A percentile compares a stretch with the other conserved stretches of the same genome.
Evolutionary conservation across 1,140 invertebrate species (phyloP).

Genomic region (Myzus persicae): DNA sequence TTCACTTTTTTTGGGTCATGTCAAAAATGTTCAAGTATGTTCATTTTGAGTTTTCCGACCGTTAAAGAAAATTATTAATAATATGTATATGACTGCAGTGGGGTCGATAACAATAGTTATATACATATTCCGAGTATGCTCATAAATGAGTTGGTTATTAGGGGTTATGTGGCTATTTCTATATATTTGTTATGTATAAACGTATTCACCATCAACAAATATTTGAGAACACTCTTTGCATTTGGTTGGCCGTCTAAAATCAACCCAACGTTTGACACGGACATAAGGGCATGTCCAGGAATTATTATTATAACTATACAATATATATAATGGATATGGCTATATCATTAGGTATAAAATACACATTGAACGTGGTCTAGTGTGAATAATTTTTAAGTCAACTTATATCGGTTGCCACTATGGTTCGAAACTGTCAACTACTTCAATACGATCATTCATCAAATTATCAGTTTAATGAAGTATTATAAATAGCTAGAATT

Average conservation of each 20-base stretch:
- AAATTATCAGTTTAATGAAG: background rate
- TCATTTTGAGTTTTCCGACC: background rate
- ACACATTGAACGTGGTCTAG: background rate
- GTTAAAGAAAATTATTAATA: background rate
- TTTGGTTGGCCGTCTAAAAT: background rate
- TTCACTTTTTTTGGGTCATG: no score
- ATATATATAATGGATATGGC: no score
- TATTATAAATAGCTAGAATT: background rate
- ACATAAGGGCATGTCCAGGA: background rate
- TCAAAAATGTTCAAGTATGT: background rate
- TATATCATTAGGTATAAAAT: no score
- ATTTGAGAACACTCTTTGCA: background rate
- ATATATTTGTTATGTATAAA: background rate
- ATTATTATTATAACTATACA: background rate
- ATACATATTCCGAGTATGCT: background rate
- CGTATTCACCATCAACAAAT: background rate
- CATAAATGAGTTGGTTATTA: background rate
- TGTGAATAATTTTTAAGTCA: background rate
- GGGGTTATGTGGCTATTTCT: background rate
- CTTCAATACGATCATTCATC: background rate
- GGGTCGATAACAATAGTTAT: background rate
- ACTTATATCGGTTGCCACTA: background rate
- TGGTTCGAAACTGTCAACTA: background rate
- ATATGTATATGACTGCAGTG: background rate
- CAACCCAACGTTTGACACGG: background rate